These are phyloP conservation scores for Microchrysa polita DNA, from an alignment of 2,888 invertebrate species.

Conservation along the genomic window DNA sequence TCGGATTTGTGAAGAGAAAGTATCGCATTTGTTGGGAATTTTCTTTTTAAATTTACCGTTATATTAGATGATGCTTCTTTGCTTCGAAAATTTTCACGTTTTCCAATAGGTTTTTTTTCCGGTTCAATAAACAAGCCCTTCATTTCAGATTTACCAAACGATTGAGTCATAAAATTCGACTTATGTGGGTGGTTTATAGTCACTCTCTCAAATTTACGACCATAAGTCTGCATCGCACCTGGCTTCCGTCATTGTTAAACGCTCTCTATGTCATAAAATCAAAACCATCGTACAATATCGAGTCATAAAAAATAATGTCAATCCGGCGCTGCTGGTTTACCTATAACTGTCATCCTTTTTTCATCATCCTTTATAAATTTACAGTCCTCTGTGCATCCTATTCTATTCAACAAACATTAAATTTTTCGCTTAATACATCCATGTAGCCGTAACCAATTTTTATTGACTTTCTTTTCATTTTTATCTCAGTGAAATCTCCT, in stretches of 20 bases:
- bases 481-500: not conserved
- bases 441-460: constrained; percentile 15
- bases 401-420: constrained; percentile 11
- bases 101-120: no score
- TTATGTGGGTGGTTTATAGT: constrained; percentile 8
- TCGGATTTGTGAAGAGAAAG: no score
- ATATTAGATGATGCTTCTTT: no score
- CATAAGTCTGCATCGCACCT: not conserved
- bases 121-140: no score
- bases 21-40: no score
- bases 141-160: no score
- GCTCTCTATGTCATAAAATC: constrained; percentile 6
- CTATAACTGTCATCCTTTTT: not conserved
- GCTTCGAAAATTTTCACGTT: no score
- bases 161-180: not conserved
- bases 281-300: not conserved
- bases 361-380: not conserved
- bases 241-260: not conserved
- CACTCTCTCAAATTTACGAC: not conserved
- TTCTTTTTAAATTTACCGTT: no score
- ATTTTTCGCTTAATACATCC: constrained; percentile 6
- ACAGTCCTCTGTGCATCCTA: not conserved
- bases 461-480: constrained; percentile 28
- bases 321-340: not conserved
- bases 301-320: not conserved